phyloP scores from a whole-genome alignment of 2,797 vertebrate species.

The Enteromius unitaeniatus region DNA sequence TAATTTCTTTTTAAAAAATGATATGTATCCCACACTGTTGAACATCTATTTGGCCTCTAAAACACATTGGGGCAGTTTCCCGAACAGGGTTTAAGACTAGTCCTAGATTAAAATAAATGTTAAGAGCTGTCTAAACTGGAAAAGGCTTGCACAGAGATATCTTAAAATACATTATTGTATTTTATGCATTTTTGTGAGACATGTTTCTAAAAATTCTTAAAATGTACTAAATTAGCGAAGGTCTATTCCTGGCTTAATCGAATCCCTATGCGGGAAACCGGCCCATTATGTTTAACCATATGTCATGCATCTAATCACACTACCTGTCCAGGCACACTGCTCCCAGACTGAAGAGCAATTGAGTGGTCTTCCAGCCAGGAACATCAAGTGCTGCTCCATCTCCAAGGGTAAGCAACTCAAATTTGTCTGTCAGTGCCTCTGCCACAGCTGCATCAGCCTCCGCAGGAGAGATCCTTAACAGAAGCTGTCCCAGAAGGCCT shows the following conservation, averaged over 20 bases:
- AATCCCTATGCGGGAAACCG: too few species aligned
- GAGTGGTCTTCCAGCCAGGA: slow-evolving; percentile 93
- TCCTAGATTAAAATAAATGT: too few species aligned
- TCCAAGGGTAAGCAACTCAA: slow-evolving; percentile 79
- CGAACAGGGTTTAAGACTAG: too few species aligned
- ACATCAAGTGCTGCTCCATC: slow-evolving; percentile 76
- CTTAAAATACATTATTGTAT: too few species aligned
- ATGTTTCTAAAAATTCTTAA: too few species aligned
- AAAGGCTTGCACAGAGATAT: too few species aligned
- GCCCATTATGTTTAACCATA: background rate
- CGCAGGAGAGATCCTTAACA: slow-evolving; percentile 85
- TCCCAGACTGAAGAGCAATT: slow-evolving; percentile 94
- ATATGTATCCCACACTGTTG: too few species aligned
- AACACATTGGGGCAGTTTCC: background rate
- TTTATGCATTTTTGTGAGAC: too few species aligned
- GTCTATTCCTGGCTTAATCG: too few species aligned
- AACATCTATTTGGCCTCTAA: background rate
- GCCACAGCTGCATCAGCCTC: slow-evolving; percentile 89
- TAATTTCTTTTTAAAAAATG: background rate
- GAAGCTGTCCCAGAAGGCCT: slow-evolving; percentile 92
- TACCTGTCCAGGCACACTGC: slow-evolving; percentile 97
- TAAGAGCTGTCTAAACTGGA: too few species aligned
- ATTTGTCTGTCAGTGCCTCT: slow-evolving; percentile 89
- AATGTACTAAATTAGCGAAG: too few species aligned
- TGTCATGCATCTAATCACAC: background rate